Conservation (phyloP, 2,113 vertebrate species). For the Oryzias melastigma region DNA sequence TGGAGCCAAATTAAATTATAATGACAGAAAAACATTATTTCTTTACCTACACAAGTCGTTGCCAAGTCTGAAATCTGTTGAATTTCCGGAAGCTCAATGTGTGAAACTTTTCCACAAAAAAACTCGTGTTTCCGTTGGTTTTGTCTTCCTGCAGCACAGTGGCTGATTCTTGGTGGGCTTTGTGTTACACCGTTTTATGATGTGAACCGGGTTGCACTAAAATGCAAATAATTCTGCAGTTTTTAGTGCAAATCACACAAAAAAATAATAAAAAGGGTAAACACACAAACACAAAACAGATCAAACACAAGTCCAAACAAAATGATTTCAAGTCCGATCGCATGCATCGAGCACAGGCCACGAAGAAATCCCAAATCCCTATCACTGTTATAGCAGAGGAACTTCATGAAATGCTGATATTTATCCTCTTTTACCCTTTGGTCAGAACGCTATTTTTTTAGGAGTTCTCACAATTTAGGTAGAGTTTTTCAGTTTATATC, state of each 20-base stretch:
- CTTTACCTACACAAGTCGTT: no score
- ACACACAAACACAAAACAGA: conserved; percentile 24
- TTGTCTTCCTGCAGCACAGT: conserved; percentile 23
- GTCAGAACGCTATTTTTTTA: no score
- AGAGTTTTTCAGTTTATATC: conserved; percentile 9
- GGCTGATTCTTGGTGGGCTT: conserved; percentile 56
- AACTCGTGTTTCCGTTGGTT: background rate
- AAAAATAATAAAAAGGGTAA: background rate
- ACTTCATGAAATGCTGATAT: background rate
- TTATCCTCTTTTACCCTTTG: background rate
- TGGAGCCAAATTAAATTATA: no score
- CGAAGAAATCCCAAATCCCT: conserved; percentile 15
- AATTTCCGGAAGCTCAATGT: no score
- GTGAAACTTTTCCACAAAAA: no score
- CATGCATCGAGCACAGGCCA: conserved; percentile 58
- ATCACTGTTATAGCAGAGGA: background rate
- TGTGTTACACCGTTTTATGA: conserved; percentile 53
- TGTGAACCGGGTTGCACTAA: background rate
- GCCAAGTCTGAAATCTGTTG: no score
- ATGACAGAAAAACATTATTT: no score
- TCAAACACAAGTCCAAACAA: conserved; percentile 26
- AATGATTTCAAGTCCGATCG: conserved; percentile 24
- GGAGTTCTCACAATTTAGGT: conserved; percentile 23
- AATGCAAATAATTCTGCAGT: conserved; percentile 13
- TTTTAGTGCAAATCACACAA: conserved; percentile 58